These are phyloP conservation scores for Zele albiditarsus DNA, from an alignment of 2,888 invertebrate genomes.

Conservation along the genomic window DNA sequence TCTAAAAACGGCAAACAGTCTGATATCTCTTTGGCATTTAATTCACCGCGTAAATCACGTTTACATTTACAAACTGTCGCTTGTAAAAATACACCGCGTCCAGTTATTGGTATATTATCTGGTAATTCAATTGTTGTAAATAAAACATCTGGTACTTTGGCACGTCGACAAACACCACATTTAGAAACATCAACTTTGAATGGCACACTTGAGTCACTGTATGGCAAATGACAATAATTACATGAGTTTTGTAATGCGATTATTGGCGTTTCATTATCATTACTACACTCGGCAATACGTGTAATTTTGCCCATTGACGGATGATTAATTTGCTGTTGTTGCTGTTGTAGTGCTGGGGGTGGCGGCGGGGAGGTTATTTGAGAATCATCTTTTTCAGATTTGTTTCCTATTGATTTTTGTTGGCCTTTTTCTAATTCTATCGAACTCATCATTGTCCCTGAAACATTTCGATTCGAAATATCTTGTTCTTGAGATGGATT, in stretches of 20 bases:
- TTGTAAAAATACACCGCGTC: conserved; percentile 81
- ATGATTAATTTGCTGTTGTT: conserved; percentile 41
- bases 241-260: conserved; percentile 70
- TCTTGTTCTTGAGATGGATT: conserved; percentile 71
- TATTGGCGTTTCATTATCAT: conserved; percentile 70
- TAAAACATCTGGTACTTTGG: conserved; percentile 92
- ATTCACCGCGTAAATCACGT: conserved; percentile 86
- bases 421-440: conserved; percentile 73
- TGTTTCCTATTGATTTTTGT: conserved; percentile 52
- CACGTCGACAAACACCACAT: conserved; percentile 82
- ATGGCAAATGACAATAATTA: conserved; percentile 87
- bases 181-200: conserved; percentile 83
- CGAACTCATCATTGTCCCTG: conserved; percentile 73
- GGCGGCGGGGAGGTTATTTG: neutral
- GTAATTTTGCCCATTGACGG: conserved; percentile 51
- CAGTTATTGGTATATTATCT: conserved; percentile 81
- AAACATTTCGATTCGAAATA: conserved; percentile 43
- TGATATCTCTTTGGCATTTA: conserved; percentile 94
- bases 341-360: neutral
- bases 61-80: conserved; percentile 85
- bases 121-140: conserved; percentile 93
- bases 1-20: conserved; percentile 96
- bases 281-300: conserved; percentile 61
- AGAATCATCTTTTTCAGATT: conserved; percentile 57
- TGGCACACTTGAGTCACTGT: conserved; percentile 81